phyloP scores from a whole-genome alignment of 2,888 invertebrate genomes.

The Scelioninae gen. 1 region DNA sequence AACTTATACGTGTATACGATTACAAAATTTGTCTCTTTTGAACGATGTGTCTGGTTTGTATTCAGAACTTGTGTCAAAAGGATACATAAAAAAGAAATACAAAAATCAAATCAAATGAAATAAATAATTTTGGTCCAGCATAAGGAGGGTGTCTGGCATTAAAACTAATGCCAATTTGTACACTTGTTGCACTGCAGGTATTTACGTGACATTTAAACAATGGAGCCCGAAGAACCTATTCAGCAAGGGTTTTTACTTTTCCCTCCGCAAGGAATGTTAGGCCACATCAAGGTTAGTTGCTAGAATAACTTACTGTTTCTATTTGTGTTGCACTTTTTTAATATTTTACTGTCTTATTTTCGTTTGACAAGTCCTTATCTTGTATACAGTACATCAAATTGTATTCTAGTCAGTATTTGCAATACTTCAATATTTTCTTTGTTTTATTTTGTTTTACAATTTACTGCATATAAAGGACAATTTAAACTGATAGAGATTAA shows the following conservation, averaged over 20 bases:
- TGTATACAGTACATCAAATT: no score
- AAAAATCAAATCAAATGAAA: constrained; percentile 9
- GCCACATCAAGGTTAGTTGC: constrained; percentile 89
- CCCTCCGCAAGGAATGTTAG: constrained; percentile 90
- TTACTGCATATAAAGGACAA: no score
- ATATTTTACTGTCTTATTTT: background rate
- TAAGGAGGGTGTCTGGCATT: background rate
- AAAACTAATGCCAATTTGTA: background rate
- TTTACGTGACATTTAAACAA: constrained; percentile 77
- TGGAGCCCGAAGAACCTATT: constrained; percentile 91
- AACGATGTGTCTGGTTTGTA: background rate
- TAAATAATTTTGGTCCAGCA: constrained; percentile 11
- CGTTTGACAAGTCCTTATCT: no score
- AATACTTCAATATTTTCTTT: background rate
- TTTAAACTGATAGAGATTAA: no score
- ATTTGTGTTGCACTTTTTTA: no score
- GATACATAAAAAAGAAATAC: background rate
- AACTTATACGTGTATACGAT: background rate
- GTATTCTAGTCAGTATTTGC: background rate
- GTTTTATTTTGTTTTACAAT: constrained; percentile 10
- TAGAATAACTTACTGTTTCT: background rate
- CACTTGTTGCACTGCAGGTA: background rate
- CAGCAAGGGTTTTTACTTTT: constrained; percentile 91
- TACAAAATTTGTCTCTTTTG: background rate
- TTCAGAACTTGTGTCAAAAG: constrained; percentile 2